phyloP scores from a whole-genome alignment of 2,113 vertebrate genomes.

The Chinchilla lanigera region DNA sequence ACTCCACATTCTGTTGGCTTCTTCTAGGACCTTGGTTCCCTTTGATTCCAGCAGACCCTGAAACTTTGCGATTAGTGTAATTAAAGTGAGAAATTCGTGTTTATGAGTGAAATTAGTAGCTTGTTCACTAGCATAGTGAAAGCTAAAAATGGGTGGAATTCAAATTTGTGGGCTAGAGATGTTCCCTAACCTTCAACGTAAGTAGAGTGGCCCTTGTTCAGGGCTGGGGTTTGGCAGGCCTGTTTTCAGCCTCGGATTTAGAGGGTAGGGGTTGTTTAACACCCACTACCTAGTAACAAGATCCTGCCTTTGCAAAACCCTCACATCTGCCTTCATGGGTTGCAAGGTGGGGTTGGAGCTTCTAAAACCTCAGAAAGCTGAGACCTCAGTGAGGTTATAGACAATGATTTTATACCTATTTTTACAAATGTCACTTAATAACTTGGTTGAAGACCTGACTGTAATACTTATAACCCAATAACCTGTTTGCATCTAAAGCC shows the following conservation, averaged over 20 bases:
- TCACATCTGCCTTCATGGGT: neutral
- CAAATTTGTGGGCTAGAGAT: neutral
- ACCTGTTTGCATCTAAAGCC: neutral
- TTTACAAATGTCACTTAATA: constrained; percentile 2
- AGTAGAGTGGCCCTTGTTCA: neutral
- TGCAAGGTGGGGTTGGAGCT: neutral
- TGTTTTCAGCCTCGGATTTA: neutral
- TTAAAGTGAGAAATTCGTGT: constrained; percentile 40
- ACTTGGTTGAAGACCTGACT: neutral
- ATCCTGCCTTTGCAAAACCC: neutral
- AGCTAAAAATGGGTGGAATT: neutral
- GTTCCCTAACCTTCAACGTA: neutral
- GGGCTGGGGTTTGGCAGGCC: neutral
- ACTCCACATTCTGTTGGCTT: neutral
- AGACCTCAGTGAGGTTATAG: neutral
- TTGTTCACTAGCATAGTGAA: neutral
- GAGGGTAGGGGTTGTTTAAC: neutral
- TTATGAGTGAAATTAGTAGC: neutral
- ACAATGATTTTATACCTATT: neutral
- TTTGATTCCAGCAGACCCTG: neutral
- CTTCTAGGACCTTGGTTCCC: neutral
- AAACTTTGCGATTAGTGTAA: constrained; percentile 9
- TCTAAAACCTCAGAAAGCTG: neutral
- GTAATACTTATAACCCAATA: neutral
- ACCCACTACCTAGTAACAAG: neutral